Conservation (phyloP, 2,113 vertebrate species). For the Trematomus loennbergii region DNA sequence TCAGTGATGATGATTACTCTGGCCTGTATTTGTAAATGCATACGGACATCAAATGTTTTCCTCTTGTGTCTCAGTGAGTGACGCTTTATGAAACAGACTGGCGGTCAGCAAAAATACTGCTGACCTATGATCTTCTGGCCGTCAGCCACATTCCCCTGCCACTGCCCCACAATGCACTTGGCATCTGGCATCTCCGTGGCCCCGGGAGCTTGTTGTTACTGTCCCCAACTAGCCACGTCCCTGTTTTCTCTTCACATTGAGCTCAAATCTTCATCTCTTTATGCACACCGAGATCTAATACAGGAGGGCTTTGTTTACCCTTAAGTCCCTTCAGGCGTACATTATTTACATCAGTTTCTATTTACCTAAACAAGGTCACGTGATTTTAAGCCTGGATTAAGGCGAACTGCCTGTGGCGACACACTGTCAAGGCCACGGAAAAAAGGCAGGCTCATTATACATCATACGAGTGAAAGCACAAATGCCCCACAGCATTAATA, state of each 20-base stretch:
- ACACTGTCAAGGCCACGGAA: slow-evolving; percentile 20
- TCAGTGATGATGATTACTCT: neutral
- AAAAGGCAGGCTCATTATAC: slow-evolving; percentile 40
- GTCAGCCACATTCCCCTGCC: slow-evolving; percentile 48
- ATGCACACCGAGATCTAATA: neutral
- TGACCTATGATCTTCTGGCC: slow-evolving; percentile 65
- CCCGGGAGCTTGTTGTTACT: slow-evolving; percentile 4
- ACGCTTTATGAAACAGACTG: slow-evolving; percentile 24
- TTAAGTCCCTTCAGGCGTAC: neutral
- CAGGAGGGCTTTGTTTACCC: slow-evolving; percentile 1
- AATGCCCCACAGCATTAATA: slow-evolving; percentile 45
- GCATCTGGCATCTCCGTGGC: slow-evolving; percentile 45
- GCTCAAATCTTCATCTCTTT: slow-evolving; percentile 10
- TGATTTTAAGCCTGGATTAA: slow-evolving; percentile 26
- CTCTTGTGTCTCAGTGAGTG: slow-evolving; percentile 28
- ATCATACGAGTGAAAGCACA: slow-evolving; percentile 31
- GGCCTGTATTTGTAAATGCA: slow-evolving; percentile 6
- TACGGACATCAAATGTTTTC: slow-evolving; percentile 2
- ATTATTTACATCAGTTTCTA: slow-evolving; percentile 12
- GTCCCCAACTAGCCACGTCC: slow-evolving; percentile 17
- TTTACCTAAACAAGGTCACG: slow-evolving; percentile 29
- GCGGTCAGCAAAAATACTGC: slow-evolving; percentile 75
- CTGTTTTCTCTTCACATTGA: neutral
- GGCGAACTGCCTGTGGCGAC: slow-evolving; percentile 25
- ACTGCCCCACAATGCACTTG: slow-evolving; percentile 34